Percentiles rank a stretch among this genome's conserved stretches.
These are phyloP conservation scores for Pycnonotus jocosus DNA, from an alignment of 2,113 vertebrate species.

Conservation along the genomic window DNA sequence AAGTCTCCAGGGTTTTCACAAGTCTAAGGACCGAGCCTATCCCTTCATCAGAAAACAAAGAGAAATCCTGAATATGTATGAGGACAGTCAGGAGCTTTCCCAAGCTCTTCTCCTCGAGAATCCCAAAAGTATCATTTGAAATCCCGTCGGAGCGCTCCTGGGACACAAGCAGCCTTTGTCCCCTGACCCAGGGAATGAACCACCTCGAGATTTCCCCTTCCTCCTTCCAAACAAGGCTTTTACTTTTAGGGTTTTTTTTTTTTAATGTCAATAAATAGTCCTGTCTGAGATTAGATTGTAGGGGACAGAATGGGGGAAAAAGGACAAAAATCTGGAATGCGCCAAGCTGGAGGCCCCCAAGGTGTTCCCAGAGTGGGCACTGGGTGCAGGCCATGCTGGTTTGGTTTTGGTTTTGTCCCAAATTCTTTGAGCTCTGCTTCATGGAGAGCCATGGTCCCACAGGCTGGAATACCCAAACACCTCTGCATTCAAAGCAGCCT, in stretches of 20 bases:
- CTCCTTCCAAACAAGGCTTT: not conserved
- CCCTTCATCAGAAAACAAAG: conserved; percentile 33
- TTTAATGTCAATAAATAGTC: conserved; percentile 6
- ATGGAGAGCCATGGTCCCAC: conserved; percentile 16
- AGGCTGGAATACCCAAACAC: conserved; percentile 5
- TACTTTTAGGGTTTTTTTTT: not conserved
- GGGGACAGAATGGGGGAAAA: not conserved
- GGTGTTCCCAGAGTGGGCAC: not conserved
- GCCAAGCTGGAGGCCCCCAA: not conserved
- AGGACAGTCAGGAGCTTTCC: conserved; percentile 20
- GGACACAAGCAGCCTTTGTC: conserved; percentile 17
- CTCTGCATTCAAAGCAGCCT: conserved; percentile 32
- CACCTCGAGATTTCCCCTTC: not conserved
- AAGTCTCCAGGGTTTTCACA: not conserved
- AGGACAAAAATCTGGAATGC: not conserved
- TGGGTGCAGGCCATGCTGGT: not conserved
- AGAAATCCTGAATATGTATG: conserved; percentile 46
- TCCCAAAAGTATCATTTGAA: not conserved
- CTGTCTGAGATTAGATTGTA: not conserved
- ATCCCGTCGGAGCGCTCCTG: not conserved
- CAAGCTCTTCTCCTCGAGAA: conserved; percentile 22
- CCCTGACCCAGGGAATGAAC: not conserved
- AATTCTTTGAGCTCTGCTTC: conserved; percentile 14
- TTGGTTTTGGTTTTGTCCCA: not conserved
- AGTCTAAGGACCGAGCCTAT: not conserved